Conservation (phyloP, 1,140 invertebrate genomes). For the Drosophila kikkawai region DNA sequence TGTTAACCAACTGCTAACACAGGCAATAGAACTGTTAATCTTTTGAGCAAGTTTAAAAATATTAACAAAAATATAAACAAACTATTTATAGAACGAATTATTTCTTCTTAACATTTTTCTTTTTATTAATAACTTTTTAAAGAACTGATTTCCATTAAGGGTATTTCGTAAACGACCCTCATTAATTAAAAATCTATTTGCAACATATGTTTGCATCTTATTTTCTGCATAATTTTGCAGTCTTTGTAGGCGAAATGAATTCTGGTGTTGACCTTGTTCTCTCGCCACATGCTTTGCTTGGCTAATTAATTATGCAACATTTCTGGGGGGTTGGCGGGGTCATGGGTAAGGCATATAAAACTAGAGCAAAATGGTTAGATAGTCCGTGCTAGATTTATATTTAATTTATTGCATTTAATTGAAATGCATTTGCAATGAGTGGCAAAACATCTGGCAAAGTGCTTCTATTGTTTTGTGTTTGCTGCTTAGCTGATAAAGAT, state of each 20-base stretch:
- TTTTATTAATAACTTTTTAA: not conserved
- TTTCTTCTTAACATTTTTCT: not conserved
- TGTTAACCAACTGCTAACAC: not conserved
- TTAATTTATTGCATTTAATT: conserved; percentile 74
- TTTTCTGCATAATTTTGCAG: conserved; percentile 58
- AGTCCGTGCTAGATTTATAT: conserved; percentile 23
- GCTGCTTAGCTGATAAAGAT: conserved; percentile 20
- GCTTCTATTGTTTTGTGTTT: conserved; percentile 17
- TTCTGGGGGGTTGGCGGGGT: conserved; percentile 27
- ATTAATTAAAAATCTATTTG: conserved; percentile 5
- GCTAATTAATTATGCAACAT: conserved; percentile 62
- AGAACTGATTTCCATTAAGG: not conserved
- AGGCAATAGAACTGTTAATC: not conserved
- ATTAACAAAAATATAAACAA: not conserved
- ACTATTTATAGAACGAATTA: not conserved
- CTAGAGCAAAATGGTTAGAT: conserved; percentile 8
- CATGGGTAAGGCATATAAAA: conserved; percentile 16
- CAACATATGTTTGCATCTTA: conserved; percentile 23
- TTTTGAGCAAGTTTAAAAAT: not conserved
- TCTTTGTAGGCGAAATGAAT: conserved; percentile 33
- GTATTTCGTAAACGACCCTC: not conserved
- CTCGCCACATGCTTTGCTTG: conserved; percentile 33
- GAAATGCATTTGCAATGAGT: conserved; percentile 60
- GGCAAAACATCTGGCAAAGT: conserved; percentile 11
- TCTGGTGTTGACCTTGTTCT: conserved; percentile 29